Conservation (phyloP, 2,113 vertebrate genomes). For the Hystrix cristata region DNA sequence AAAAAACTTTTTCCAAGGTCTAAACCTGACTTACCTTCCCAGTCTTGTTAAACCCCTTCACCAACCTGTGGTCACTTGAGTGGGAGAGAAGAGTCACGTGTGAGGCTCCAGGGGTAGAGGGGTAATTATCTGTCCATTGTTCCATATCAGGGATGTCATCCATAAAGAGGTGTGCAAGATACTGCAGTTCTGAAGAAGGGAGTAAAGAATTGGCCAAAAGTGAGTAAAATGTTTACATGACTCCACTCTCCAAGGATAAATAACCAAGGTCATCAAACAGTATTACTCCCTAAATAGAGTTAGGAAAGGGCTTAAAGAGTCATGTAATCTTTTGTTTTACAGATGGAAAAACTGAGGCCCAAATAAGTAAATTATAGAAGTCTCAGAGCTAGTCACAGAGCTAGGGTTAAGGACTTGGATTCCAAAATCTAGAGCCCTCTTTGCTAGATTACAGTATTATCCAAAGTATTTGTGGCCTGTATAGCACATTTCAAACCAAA, state of each 20-base stretch:
- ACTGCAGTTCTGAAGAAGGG: slow-evolving; percentile 16
- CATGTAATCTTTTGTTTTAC: slow-evolving; percentile 31
- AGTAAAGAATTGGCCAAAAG: slow-evolving; percentile 44
- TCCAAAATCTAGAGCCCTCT: background rate
- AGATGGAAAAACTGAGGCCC: background rate
- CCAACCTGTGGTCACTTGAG: slow-evolving; percentile 32
- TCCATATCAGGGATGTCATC: slow-evolving; percentile 60
- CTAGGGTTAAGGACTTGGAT: background rate
- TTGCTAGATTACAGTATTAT: slow-evolving; percentile 4
- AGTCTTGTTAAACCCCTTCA: slow-evolving; percentile 54
- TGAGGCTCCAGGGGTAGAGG: background rate
- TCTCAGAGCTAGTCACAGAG: background rate
- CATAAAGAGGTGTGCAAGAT: slow-evolving; percentile 59
- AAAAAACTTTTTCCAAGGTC: slow-evolving; percentile 11
- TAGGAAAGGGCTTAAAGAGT: background rate
- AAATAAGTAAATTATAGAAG: background rate
- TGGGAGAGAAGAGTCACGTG: slow-evolving; percentile 37
- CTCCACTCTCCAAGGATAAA: background rate
- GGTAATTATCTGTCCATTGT: slow-evolving; percentile 36
- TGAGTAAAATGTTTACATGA: slow-evolving; percentile 63
- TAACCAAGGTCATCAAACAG: slow-evolving; percentile 32
- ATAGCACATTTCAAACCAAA: background rate
- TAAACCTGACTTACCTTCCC: slow-evolving; percentile 72
- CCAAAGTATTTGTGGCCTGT: background rate
- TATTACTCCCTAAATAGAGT: background rate